Percentiles rank a stretch among this genome's conserved stretches.
Evolutionary conservation across 2,113 vertebrate genomes (phyloP).

Genomic region (Chascanopsetta lugubris): DNA sequence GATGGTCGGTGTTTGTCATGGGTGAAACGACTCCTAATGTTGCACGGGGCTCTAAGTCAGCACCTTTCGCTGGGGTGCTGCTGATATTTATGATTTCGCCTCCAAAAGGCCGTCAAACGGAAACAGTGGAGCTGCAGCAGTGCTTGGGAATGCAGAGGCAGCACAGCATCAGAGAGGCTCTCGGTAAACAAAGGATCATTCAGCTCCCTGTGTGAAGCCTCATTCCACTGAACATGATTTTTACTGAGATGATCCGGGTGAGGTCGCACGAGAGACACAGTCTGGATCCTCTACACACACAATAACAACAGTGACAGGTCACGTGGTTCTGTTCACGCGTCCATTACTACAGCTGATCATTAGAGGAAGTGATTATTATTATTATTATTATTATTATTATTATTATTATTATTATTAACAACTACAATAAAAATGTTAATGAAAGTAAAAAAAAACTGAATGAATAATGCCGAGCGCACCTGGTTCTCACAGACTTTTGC

Average conservation of each 20-base stretch:
- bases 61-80: background rate
- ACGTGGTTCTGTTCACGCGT: too few species aligned
- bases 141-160: slow-evolving; percentile 25
- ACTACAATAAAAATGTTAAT: too few species aligned
- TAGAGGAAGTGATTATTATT: too few species aligned
- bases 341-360: too few species aligned
- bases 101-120: background rate
- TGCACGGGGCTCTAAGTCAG: background rate
- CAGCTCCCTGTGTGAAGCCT: slow-evolving; percentile 61
- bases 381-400: too few species aligned
- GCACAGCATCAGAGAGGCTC: slow-evolving; percentile 39
- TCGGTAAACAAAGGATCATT: slow-evolving; percentile 80
- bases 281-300: too few species aligned
- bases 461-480: too few species aligned
- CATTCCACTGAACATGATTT: slow-evolving; percentile 72
- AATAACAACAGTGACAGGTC: too few species aligned
- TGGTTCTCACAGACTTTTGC: too few species aligned
- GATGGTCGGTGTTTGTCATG: slow-evolving; percentile 11
- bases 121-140: slow-evolving; percentile 4
- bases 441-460: too few species aligned
- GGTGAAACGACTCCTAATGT: slow-evolving; percentile 13
- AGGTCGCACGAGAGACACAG: slow-evolving; percentile 79
- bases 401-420: too few species aligned
- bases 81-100: too few species aligned
- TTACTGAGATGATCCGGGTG: slow-evolving; percentile 76